A percentile compares a stretch with the other conserved stretches of the same genome.
Conservation (phyloP, 2,797 vertebrate genomes). For the Brotula barbata region DNA sequence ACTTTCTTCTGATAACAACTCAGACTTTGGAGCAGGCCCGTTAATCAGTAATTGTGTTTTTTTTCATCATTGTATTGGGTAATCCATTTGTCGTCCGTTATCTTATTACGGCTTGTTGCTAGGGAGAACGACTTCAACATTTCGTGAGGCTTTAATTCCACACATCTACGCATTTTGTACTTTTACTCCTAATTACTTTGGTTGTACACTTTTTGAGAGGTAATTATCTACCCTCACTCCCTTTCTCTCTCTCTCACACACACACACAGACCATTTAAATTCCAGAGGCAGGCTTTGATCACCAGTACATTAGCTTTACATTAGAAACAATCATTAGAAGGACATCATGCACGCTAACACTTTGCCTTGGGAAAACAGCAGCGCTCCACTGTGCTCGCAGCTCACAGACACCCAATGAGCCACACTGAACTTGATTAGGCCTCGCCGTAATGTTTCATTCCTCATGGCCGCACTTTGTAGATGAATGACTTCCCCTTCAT, state of each 20-base stretch:
- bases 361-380: conserved; percentile 77
- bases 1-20: background rate
- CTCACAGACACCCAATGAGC: conserved; percentile 75
- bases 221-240: conserved; percentile 57
- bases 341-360: conserved; percentile 77
- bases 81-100: background rate
- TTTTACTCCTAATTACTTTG: conserved; percentile 63
- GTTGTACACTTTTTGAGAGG: conserved; percentile 57
- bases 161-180: conserved; percentile 39
- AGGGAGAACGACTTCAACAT: conserved; percentile 12
- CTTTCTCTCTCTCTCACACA: conserved; percentile 22
- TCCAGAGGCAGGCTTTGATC: conserved; percentile 71
- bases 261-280: conserved; percentile 47
- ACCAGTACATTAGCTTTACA: conserved; percentile 80
- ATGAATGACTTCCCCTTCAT: conserved; percentile 51
- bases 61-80: background rate
- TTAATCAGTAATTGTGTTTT: conserved; percentile 1
- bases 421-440: conserved; percentile 75
- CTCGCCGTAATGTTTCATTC: conserved; percentile 64
- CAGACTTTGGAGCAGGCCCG: background rate
- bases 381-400: conserved; percentile 60
- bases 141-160: conserved; percentile 4
- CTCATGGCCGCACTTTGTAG: conserved; percentile 60
- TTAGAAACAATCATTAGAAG: conserved; percentile 78
- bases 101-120: background rate